Percentiles rank a stretch among this genome's conserved stretches.
Evolutionary conservation across 2,888 invertebrate species (phyloP).

Genomic region (Hesperia comma): DNA sequence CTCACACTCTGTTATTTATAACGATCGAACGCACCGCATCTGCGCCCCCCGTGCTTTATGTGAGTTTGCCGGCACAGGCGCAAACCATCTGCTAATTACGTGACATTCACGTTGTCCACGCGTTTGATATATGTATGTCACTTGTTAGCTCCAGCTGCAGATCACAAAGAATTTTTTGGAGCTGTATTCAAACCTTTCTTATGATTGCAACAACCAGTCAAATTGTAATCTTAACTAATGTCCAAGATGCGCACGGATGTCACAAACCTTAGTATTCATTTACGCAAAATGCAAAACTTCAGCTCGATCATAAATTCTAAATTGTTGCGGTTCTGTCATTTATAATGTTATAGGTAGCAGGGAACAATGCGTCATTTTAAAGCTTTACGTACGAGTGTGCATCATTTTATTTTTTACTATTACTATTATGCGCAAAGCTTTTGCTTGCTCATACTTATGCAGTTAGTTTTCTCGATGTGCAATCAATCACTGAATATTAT

Average conservation of each 20-base stretch:
- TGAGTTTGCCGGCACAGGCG: conserved; percentile 37
- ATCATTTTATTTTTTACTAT: conserved; percentile 8
- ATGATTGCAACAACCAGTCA: no score
- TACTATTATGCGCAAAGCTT: neutral
- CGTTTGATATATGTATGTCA: conserved; percentile 24
- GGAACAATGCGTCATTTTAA: conserved; percentile 11
- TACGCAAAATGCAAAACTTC: neutral
- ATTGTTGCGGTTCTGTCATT: neutral
- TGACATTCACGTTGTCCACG: conserved; percentile 29
- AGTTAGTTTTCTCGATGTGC: conserved; percentile 37
- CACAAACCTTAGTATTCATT: no score
- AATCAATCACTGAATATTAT: conserved; percentile 40
- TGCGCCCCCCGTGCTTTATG: conserved; percentile 58
- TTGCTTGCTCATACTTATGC: conserved; percentile 1
- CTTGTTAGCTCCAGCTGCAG: neutral
- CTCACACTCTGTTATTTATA: conserved; percentile 79
- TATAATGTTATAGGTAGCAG: neutral
- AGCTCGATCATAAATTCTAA: neutral
- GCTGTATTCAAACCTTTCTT: neutral
- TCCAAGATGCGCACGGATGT: no score
- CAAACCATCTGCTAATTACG: conserved; percentile 70
- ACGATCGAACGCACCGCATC: conserved; percentile 75
- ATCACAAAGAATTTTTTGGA: conserved; percentile 3
- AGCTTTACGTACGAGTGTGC: neutral
- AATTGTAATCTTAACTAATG: no score